These are phyloP conservation scores for Nemotelus pantherinus DNA, from an alignment of 2,888 invertebrate species.

Conservation along the genomic window DNA sequence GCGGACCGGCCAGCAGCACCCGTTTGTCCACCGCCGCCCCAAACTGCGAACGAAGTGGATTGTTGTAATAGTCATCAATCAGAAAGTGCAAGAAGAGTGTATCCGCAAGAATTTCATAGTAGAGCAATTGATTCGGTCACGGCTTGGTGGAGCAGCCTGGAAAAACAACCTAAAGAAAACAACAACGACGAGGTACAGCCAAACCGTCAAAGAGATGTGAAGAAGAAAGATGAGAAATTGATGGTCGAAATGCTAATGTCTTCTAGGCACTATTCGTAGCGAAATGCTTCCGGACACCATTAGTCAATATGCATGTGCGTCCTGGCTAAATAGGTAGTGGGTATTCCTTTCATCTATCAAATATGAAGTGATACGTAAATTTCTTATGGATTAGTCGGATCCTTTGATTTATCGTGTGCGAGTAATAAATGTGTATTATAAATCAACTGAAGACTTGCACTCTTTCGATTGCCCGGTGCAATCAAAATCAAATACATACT, in stretches of 20 bases:
- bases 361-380: slow-evolving; percentile 23
- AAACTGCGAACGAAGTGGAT: slow-evolving; percentile 9
- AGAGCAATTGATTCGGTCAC: slow-evolving; percentile 44
- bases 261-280: background rate
- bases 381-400: background rate
- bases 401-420: too few species aligned
- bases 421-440: too few species aligned
- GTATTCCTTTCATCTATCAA: slow-evolving; percentile 28
- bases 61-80: slow-evolving; percentile 45
- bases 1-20: background rate
- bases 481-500: too few species aligned
- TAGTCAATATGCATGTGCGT: slow-evolving; percentile 16
- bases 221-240: slow-evolving; percentile 32
- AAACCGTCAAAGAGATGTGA: background rate
- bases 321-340: slow-evolving; percentile 1
- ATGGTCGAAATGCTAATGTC: slow-evolving; percentile 29
- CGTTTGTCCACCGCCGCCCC: slow-evolving; percentile 11
- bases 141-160: slow-evolving; percentile 31
- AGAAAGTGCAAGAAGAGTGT: slow-evolving; percentile 29
- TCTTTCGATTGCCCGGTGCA: too few species aligned
- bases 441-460: too few species aligned
- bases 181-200: background rate
- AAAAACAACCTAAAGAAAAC: slow-evolving; percentile 7
- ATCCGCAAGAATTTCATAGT: slow-evolving; percentile 30
- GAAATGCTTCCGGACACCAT: slow-evolving; percentile 3